These are phyloP conservation scores for Chrysodeixis includens DNA, from an alignment of 2,888 invertebrate genomes.

Conservation along the genomic window DNA sequence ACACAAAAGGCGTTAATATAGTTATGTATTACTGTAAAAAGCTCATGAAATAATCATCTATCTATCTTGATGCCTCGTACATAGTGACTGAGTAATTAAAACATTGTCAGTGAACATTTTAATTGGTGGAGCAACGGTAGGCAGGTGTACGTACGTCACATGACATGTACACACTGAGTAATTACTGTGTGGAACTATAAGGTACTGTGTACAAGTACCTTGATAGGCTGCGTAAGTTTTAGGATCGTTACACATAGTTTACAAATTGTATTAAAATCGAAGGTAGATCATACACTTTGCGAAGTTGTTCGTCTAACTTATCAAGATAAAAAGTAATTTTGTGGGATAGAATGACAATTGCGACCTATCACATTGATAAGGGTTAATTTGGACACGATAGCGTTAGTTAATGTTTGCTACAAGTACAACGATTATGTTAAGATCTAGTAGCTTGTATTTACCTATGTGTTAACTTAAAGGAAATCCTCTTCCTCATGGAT, in stretches of 20 bases:
- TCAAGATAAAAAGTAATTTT: no score
- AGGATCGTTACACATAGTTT: background rate
- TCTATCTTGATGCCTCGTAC: background rate
- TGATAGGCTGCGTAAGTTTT: slow-evolving; percentile 17
- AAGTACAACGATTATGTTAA: no score
- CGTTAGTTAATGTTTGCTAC: no score
- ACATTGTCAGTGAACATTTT: slow-evolving; percentile 36
- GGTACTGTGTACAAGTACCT: slow-evolving; percentile 19
- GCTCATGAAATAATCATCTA: background rate
- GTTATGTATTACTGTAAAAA: background rate
- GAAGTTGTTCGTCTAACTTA: background rate
- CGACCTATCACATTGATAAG: no score
- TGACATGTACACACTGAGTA: slow-evolving; percentile 38
- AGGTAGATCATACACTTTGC: background rate
- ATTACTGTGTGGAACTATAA: slow-evolving; percentile 24
- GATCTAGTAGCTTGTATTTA: no score
- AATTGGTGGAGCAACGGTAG: slow-evolving; percentile 30
- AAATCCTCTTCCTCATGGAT: no score
- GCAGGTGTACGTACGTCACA: slow-evolving; percentile 34
- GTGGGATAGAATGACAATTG: no score
- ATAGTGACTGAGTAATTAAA: slow-evolving; percentile 37
- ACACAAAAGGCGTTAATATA: background rate
- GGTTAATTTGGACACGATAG: no score
- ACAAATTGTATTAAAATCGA: background rate
- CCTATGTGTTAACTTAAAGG: no score